Evolutionary conservation across 2,888 invertebrate species (phyloP).

Genomic region (Orchesella flavescens): DNA sequence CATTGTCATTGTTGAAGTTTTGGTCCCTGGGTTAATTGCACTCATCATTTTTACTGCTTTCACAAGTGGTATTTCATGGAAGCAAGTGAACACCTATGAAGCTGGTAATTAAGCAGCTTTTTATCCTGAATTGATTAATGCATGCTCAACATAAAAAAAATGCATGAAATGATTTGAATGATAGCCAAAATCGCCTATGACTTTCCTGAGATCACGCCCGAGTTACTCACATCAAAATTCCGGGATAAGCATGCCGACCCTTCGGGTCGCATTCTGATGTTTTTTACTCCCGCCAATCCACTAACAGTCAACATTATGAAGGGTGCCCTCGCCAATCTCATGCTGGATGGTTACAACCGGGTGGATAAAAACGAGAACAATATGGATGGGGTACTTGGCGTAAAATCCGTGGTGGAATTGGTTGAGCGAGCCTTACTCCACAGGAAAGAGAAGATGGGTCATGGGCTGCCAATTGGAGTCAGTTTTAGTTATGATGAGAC

Average conservation of each 20-base stretch:
- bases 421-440: constrained; percentile 60
- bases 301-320: constrained; percentile 51
- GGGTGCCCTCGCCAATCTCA: constrained; percentile 36
- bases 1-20: constrained; percentile 61
- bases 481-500: constrained; percentile 50
- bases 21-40: constrained; percentile 56
- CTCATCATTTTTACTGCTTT: constrained; percentile 60
- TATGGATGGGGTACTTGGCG: constrained; percentile 20
- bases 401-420: constrained; percentile 37
- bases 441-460: constrained; percentile 37
- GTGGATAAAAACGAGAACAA: not conserved
- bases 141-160: too few relatives aligned
- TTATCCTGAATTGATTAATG: too few relatives aligned
- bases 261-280: constrained; percentile 38
- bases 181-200: not conserved
- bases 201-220: constrained; percentile 45
- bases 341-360: constrained; percentile 26
- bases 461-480: constrained; percentile 58
- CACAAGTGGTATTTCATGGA: constrained; percentile 67
- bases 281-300: constrained; percentile 54
- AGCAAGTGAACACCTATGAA: constrained; percentile 37
- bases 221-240: constrained; percentile 42
- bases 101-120: too few relatives aligned
- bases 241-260: constrained; percentile 32
- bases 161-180: too few relatives aligned